These are phyloP conservation scores for Diogma glabrata DNA, from an alignment of 2,888 invertebrate species.

Conservation along the genomic window DNA sequence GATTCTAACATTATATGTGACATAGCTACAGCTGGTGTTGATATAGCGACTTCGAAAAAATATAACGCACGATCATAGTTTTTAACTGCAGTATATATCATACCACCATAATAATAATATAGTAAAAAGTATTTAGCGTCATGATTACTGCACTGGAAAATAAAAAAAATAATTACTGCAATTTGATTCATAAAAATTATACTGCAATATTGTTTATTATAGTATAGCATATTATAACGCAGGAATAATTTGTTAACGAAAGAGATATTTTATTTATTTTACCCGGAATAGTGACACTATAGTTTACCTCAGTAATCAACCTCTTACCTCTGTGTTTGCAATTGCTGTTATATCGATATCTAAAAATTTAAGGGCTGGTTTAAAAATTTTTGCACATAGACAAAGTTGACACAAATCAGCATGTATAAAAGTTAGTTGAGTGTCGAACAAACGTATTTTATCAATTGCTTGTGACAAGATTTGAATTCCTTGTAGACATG, in stretches of 20 bases:
- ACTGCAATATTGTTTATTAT: too few relatives aligned
- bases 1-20: conserved; percentile 97
- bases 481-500: conserved; percentile 67
- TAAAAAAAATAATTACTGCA: too few relatives aligned
- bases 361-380: conserved; percentile 77
- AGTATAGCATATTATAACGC: too few relatives aligned
- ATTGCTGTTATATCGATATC: conserved; percentile 88
- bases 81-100: conserved; percentile 90
- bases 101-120: conserved; percentile 95
- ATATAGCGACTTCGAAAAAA: conserved; percentile 91
- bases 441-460: conserved; percentile 76
- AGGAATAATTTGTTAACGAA: too few relatives aligned
- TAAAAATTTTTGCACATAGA: conserved; percentile 80
- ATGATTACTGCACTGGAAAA: conserved; percentile 51
- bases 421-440: conserved; percentile 88
- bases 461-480: conserved; percentile 72
- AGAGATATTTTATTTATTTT: too few relatives aligned
- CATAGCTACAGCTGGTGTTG: conserved; percentile 87
- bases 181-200: too few relatives aligned
- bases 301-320: too few relatives aligned
- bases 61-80: conserved; percentile 87
- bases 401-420: conserved; percentile 88
- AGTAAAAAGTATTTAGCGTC: conserved; percentile 63
- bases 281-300: too few relatives aligned
- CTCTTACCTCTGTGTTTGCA: conserved; percentile 58